Base-by-base conservation (phyloP, 2,888 invertebrate genomes). In the Elmis aenea region DNA sequence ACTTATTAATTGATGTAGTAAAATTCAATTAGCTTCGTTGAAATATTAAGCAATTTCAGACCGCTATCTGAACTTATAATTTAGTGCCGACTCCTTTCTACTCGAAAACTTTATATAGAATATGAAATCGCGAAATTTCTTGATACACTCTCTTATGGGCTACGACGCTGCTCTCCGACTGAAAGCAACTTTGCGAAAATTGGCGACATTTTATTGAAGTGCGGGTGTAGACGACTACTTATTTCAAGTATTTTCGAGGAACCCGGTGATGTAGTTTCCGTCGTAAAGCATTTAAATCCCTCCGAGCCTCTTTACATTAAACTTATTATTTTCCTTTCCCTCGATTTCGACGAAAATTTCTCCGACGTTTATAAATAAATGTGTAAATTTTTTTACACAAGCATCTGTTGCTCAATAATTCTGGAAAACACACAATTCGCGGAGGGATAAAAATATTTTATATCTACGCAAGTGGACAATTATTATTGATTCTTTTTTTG, bases 1-100 rank as follows among this genome's bases (percentile, higher is more conserved):
- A 58, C 54, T 59, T 59, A 58, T 59, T 58, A 59, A 58, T 58
- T 56, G 58, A 52, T 54, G 54, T 49, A 50, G 52, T 50, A 44
- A 48, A 57, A 59, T 61, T 58, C 58, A 59, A 61, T 61, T 61
- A 61, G 57, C 42, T 48, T 44, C 40, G 48, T 45, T 51, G 51
- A 58, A 58, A 57, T 55, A 56, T 56, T 52, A 53, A 51, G 51
- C 54, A 54, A 55, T 59, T 55, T 39, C 45, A 37, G 45, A 44
- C 47, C 50, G 51, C 48, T 45, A 48, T 54, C 48, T 48, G 44
- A 45, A 51, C 46, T 48, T 49, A 51, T 55, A 54, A 56, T 56
- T 57, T 47, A 22, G 20, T 22, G 26, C 22, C 26, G 37, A 26
- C 26, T 32, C 26, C 37, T n/a, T n/a, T n/a, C n/a, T n/a, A n/a